These are phyloP conservation scores for Odontamblyopus rebecca DNA, from an alignment of 2,797 vertebrate genomes.

Conservation along the genomic window DNA sequence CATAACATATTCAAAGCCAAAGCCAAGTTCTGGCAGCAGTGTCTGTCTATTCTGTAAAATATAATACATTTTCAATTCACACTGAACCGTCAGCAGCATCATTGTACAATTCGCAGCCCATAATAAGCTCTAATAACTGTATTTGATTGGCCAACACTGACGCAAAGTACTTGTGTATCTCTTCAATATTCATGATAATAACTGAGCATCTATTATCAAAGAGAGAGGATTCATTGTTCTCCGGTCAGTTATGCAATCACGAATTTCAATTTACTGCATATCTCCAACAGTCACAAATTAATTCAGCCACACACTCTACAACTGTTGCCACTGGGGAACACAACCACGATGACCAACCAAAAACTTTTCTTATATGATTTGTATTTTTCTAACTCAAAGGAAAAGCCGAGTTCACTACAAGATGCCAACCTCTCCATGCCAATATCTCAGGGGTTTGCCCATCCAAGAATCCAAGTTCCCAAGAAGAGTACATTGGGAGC, in stretches of 20 bases:
- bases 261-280: constrained; percentile 43
- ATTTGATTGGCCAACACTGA: background rate
- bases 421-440: constrained; percentile 48
- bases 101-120: no score
- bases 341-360: background rate
- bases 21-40: background rate
- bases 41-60: background rate
- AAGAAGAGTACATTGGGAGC: constrained; percentile 64
- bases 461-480: constrained; percentile 67
- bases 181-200: constrained; percentile 40
- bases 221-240: constrained; percentile 36
- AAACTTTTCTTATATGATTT: constrained; percentile 4
- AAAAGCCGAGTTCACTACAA: constrained; percentile 52
- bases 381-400: constrained; percentile 13
- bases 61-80: background rate
- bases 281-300: constrained; percentile 54
- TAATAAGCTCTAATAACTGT: background rate
- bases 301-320: constrained; percentile 34
- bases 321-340: constrained; percentile 40
- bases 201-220: constrained; percentile 25
- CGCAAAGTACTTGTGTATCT: background rate
- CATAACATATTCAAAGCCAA: no score
- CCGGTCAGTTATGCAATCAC: constrained; percentile 34
- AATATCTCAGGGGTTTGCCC: constrained; percentile 59
- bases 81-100: no score